A percentile compares a stretch with the other conserved stretches of the same genome.
phyloP scores from a whole-genome alignment of 2,888 invertebrate genomes.

The Diplazon laetatorius region DNA sequence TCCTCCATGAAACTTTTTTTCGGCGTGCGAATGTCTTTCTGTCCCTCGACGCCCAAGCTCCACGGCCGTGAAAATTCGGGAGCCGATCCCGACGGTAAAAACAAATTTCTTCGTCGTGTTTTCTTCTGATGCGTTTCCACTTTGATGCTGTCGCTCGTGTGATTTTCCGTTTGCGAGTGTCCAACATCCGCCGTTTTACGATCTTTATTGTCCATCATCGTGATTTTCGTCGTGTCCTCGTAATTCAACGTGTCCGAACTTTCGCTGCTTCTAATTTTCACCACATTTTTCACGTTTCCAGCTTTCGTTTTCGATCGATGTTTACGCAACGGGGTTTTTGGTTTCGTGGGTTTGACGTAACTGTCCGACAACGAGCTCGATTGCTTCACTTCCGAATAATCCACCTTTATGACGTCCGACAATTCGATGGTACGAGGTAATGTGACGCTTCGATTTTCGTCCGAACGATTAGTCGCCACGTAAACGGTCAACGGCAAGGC shows the following conservation, averaged over 20 bases:
- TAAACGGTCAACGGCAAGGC: constrained; percentile 52
- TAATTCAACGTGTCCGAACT: constrained; percentile 74
- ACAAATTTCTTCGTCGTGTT: constrained; percentile 68
- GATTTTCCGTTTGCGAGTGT: constrained; percentile 31
- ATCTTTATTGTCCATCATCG: constrained; percentile 26
- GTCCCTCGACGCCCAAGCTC: constrained; percentile 79
- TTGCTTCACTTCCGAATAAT: constrained; percentile 72
- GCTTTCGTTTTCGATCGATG: constrained; percentile 64
- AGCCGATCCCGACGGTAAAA: constrained; percentile 72
- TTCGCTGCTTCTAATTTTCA: constrained; percentile 63
- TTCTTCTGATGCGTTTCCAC: constrained; percentile 60
- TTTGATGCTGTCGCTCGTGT: constrained; percentile 59
- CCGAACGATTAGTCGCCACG: constrained; percentile 48
- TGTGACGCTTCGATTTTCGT: constrained; percentile 33
- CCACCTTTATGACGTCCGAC: constrained; percentile 75
- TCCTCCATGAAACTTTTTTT: constrained; percentile 85
- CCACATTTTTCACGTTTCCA: constrained; percentile 28
- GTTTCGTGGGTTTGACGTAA: constrained; percentile 61
- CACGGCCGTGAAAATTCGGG: constrained; percentile 76
- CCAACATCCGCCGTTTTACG: constrained; percentile 3
- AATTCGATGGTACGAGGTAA: constrained; percentile 64
- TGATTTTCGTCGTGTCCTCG: constrained; percentile 63
- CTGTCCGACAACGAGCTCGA: constrained; percentile 13
- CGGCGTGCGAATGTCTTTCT: constrained; percentile 83
- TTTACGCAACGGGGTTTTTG: constrained; percentile 68